Base-by-base conservation (phyloP, 2,888 invertebrate genomes). In the Lithosia quadra region DNA sequence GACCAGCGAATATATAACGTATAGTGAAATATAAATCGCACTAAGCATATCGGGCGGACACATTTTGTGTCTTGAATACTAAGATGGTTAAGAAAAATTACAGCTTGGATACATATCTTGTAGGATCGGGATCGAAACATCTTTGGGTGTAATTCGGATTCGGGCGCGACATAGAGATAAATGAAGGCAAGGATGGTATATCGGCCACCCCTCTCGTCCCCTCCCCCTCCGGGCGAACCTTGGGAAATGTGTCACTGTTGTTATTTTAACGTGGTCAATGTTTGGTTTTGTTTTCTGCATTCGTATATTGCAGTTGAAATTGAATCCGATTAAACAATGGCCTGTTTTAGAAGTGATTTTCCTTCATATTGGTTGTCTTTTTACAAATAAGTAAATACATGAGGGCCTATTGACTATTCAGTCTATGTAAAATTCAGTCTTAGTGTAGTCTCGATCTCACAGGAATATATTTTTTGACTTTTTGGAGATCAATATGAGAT, bases 81-180 rank as follows among this genome's bases (percentile, higher is more conserved):
- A 89, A 86, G 65, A 69, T 84, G 87, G 83, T 79, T 83, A 86
- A 90, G 90, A 91, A 90, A 93, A 92, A 92, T 92, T 92, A 92
- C 90, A 84, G 80, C 80, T 85, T 82, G 84, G 89, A 90, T 90
- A 88, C 88, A 88, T 90, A 91, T 91, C 88, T 89, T 78, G 79
- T 76, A 74, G 84, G 82, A 86, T 86, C 79, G 86, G 75, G 85
- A 87, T 88, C 88, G 89, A 86, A 88, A 86, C 89, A 87, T 90
- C 86, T 86, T 80, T 80, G 88, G 86, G 84, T 85, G 88, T 89
- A 88, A 90, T 90, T 88, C 83, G 75, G 86, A 85, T 82, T 75
- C 77, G 84, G 83, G 84, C 73, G 80, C 78, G 82, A 81, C 80
- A 84, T 88, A 77, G 83, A 88, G 90, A 91, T 88, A 90, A 87